Base-by-base conservation (phyloP, 2,888 invertebrate species). In the Salpingus planirostris region DNA sequence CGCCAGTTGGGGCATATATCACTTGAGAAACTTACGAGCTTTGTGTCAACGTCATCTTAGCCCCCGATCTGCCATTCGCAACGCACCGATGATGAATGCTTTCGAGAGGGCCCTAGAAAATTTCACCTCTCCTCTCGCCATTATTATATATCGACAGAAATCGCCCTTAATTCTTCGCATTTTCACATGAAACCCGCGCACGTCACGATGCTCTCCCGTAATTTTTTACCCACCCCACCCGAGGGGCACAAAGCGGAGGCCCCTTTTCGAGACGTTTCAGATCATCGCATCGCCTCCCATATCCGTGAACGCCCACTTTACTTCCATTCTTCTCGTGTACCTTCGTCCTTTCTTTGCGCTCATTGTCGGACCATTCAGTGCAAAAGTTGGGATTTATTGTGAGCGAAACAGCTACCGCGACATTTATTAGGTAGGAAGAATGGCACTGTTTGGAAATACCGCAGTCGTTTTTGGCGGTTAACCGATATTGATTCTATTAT, bases 391-490 rank as follows among this genome's bases (percentile, higher is more conserved):
- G 52, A 55, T 57, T 54, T 51, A 54, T 52, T 47, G 49, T 52
- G 40, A 21, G 30, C 40, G 39, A 35, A 45, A 47, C 50, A 46
- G 51, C 33, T 46, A 39, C 47, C 44, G 50, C 48, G 55, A 57
- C 56, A 54, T 56, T 54, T 55, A 54, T 53, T 51, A 45, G 46
- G 42, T 39, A 46, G 46, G 50, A 51, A 55, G 55, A 55, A 53
- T 50, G 44, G 49, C 42, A 44, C 33, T 54, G 55, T 55, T 55
- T 53, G 53, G 36, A 51, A 51, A 54, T 54, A 55, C 46, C 49
- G 38, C 31, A 40, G 36, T 33, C 34, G 35, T 23, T 5, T 18
- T 49, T 40, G 44, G 42, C 43, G 57, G 56, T 55, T 55, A 57
- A 54, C 55, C 54, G 49, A 50, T 53, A 53, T 50, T 49, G 47